Conservation (phyloP, 2,113 vertebrate genomes). For the Eublepharis macularius region DNA sequence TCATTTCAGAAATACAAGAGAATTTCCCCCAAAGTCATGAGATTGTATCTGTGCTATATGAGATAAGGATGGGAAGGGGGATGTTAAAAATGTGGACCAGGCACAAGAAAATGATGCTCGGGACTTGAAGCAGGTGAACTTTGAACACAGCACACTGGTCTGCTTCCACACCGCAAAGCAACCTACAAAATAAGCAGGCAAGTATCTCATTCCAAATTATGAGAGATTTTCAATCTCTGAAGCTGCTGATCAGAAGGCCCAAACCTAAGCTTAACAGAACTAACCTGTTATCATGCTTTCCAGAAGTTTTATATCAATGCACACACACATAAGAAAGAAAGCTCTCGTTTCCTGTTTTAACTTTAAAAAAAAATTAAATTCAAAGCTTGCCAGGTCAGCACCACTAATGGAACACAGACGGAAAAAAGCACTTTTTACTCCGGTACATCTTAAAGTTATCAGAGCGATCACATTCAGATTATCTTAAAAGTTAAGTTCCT, state of each 20-base stretch:
- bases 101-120: too few relatives aligned
- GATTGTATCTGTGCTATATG: too few relatives aligned
- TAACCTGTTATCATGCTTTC: background rate
- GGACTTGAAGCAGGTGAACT: background rate
- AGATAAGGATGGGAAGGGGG: too few relatives aligned
- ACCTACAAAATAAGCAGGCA: slow-evolving; percentile 4
- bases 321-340: slow-evolving; percentile 6
- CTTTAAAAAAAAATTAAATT: background rate
- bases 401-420: background rate
- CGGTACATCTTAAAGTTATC: background rate
- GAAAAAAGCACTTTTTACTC: too few relatives aligned
- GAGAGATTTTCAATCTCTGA: background rate
- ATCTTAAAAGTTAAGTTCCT: background rate
- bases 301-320: background rate
- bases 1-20: too few relatives aligned
- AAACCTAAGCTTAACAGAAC: background rate
- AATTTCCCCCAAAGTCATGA: too few relatives aligned
- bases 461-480: background rate
- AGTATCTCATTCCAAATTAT: slow-evolving; percentile 1
- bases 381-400: slow-evolving; percentile 26
- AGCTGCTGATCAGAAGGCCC: background rate
- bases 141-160: background rate
- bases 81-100: too few relatives aligned
- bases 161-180: slow-evolving; percentile 2
- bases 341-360: slow-evolving; percentile 17